Percentiles rank a stretch among this genome's conserved stretches.
Conservation (phyloP, 2,888 invertebrate species). For the Drosophila nr. perissopoda region DNA sequence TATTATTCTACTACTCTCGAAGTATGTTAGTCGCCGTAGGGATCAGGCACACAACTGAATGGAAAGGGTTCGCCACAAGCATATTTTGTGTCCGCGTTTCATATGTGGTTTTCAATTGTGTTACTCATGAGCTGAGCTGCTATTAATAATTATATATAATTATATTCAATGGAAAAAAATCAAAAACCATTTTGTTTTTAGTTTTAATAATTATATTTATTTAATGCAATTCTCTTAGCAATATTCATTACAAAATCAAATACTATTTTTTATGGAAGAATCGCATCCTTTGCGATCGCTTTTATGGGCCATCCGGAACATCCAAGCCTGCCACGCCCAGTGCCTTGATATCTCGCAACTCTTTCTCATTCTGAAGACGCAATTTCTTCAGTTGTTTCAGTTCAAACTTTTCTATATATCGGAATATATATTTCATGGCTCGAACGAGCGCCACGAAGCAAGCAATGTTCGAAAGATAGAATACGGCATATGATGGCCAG, state of each 20-base stretch:
- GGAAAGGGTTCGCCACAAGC: too few relatives aligned
- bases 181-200: not conserved
- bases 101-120: not conserved
- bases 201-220: not conserved
- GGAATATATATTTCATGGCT: accelerated
- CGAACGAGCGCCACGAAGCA: constrained; percentile 3
- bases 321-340: not conserved
- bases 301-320: constrained; percentile 6
- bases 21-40: not conserved
- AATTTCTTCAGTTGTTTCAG: not conserved
- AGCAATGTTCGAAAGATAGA: not conserved
- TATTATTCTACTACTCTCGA: not conserved
- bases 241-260: not conserved
- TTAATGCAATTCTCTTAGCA: not conserved
- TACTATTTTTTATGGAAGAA: not conserved
- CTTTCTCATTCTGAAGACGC: not conserved
- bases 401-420: not conserved
- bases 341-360: constrained; percentile 10
- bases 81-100: not conserved
- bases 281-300: not conserved
- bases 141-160: too few relatives aligned
- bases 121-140: constrained; percentile 4
- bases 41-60: constrained; percentile 24
- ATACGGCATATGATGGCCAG: not conserved
- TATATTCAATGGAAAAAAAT: not conserved